Evolutionary conservation across 2,888 invertebrate genomes (phyloP).

Genomic region (Parapristionchus giblindavisi): DNA sequence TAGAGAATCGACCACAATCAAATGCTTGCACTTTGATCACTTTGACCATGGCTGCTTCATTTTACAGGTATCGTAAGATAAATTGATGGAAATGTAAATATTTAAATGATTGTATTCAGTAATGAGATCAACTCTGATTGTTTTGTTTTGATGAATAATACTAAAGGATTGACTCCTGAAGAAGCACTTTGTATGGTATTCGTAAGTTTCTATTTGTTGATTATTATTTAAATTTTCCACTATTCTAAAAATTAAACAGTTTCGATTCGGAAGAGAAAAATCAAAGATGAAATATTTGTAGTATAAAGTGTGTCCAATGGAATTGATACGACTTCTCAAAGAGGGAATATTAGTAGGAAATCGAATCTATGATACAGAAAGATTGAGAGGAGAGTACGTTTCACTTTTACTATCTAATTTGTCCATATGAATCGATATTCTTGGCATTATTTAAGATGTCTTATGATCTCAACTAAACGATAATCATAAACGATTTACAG

Average conservation of each 20-base stretch:
- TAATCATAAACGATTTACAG: background rate
- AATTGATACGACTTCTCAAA: conserved; percentile 15
- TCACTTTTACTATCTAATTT: no score
- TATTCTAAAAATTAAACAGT: no score
- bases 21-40: conserved; percentile 27
- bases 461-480: background rate
- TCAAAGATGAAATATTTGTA: background rate
- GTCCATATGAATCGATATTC: no score
- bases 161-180: conserved; percentile 7
- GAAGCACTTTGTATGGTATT: background rate
- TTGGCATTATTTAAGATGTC: no score
- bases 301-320: conserved; percentile 23
- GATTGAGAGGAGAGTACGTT: background rate
- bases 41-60: background rate
- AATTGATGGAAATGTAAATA: background rate
- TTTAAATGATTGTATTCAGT: conserved; percentile 4
- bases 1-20: background rate
- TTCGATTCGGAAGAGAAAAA: no score
- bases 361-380: conserved; percentile 14
- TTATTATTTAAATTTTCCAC: no score
- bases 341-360: conserved; percentile 5
- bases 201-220: no score
- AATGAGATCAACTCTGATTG: background rate
- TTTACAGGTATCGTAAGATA: background rate
- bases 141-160: background rate